These are phyloP conservation scores for Spinibarbus caldwelli DNA, from an alignment of 2,797 vertebrate genomes.

Conservation along the genomic window DNA sequence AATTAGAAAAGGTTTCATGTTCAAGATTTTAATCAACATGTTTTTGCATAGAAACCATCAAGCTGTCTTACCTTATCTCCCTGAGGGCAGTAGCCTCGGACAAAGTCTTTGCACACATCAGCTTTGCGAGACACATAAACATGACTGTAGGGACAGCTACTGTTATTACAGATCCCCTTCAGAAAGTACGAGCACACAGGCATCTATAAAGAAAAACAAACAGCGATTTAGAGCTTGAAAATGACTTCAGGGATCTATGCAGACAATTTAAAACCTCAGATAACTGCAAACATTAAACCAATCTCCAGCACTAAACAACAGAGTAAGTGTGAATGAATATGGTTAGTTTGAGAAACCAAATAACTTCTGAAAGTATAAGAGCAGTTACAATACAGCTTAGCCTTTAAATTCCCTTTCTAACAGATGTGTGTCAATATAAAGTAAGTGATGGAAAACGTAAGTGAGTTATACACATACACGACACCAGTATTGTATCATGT, in stretches of 20 bases:
- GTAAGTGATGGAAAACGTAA: not conserved
- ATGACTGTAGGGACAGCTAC: slow-evolving; percentile 92
- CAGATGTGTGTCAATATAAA: slow-evolving; percentile 2
- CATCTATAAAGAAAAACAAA: slow-evolving; percentile 81
- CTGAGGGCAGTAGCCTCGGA: slow-evolving; percentile 93
- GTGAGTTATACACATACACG: slow-evolving; percentile 15
- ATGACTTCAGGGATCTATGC: not conserved
- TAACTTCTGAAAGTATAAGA: not conserved
- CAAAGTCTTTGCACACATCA: slow-evolving; percentile 90
- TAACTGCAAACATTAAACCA: not conserved
- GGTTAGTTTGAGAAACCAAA: not conserved
- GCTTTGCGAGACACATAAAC: slow-evolving; percentile 96
- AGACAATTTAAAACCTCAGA: not conserved
- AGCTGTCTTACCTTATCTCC: slow-evolving; percentile 86
- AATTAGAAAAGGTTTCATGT: not conserved
- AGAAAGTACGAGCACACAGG: slow-evolving; percentile 96
- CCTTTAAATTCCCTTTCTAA: not conserved
- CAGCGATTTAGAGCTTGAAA: slow-evolving; percentile 14
- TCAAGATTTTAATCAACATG: not conserved
- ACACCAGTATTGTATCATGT: not conserved
- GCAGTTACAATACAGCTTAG: not conserved
- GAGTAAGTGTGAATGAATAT: not conserved
- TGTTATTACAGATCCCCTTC: slow-evolving; percentile 93
- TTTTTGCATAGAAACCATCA: not conserved
- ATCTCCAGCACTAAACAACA: not conserved